Evolutionary conservation across 2,113 vertebrate species (phyloP).

Genomic region (Hemibagrus wyckioides): DNA sequence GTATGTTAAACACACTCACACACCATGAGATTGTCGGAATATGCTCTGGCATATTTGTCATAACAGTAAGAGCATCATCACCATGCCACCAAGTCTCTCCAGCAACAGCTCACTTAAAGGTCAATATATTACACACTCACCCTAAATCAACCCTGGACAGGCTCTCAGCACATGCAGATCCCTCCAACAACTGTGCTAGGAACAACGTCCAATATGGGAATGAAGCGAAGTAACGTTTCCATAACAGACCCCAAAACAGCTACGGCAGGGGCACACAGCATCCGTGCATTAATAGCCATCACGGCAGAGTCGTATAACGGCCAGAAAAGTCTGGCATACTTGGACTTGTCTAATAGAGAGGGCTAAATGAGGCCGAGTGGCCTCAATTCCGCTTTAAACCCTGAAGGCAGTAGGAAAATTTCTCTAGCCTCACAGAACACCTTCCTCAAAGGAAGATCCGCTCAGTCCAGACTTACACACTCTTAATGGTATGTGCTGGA

Average conservation of each 20-base stretch:
- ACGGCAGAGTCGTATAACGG: slow-evolving; percentile 29
- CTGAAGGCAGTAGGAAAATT: slow-evolving; percentile 22
- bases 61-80: slow-evolving; percentile 24
- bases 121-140: slow-evolving; percentile 25
- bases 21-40: slow-evolving; percentile 18
- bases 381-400: slow-evolving; percentile 45
- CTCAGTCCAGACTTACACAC: background rate
- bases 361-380: slow-evolving; percentile 32
- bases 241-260: slow-evolving; percentile 48
- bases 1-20: slow-evolving; percentile 30
- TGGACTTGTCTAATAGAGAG: slow-evolving; percentile 36
- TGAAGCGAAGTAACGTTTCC: slow-evolving; percentile 34
- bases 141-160: slow-evolving; percentile 27
- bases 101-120: slow-evolving; percentile 16
- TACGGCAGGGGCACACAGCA: slow-evolving; percentile 15
- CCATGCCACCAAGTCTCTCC: slow-evolving; percentile 7
- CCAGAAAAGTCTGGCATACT: slow-evolving; percentile 35
- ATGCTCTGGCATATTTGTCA: slow-evolving; percentile 35
- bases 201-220: slow-evolving; percentile 27
- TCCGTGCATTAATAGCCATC: slow-evolving; percentile 43
- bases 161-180: slow-evolving; percentile 27
- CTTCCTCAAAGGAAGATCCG: slow-evolving; percentile 7
- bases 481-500: background rate
- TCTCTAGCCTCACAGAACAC: background rate
- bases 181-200: slow-evolving; percentile 38